These are phyloP conservation scores for Nematolebias whitei DNA, from an alignment of 2,113 vertebrate species.

Conservation along the genomic window DNA sequence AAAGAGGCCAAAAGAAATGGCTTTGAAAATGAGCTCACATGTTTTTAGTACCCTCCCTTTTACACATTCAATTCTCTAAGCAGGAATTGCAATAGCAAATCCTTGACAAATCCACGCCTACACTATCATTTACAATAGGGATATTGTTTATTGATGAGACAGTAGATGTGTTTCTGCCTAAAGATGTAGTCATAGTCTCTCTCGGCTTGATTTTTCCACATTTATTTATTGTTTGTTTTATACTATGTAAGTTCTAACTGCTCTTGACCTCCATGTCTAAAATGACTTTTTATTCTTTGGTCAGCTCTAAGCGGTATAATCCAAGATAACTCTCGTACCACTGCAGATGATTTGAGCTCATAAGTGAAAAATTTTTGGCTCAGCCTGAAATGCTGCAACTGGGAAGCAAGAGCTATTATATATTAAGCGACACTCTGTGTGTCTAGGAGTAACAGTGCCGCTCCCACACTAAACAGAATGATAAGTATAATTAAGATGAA, in stretches of 20 bases:
- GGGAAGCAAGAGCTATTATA: constrained; percentile 65
- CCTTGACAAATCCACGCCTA: constrained; percentile 61
- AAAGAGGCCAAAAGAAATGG: constrained; percentile 8
- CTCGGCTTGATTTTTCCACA: constrained; percentile 22
- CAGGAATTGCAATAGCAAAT: constrained; percentile 58
- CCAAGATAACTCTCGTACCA: constrained; percentile 22
- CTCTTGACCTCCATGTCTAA: constrained; percentile 20
- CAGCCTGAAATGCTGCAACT: constrained; percentile 64
- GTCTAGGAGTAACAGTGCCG: constrained; percentile 59
- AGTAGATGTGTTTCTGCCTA: constrained; percentile 48
- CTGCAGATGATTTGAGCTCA: constrained; percentile 34
- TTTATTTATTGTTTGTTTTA: constrained; percentile 38
- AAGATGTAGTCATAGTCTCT: constrained; percentile 23
- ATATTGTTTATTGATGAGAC: constrained; percentile 65
- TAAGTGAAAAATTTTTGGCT: constrained; percentile 38
- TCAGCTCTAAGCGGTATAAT: constrained; percentile 43
- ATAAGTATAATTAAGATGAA: constrained; percentile 71
- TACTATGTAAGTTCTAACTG: constrained; percentile 5
- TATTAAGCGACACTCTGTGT: constrained; percentile 68
- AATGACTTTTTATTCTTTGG: constrained; percentile 45
- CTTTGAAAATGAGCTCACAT: constrained; percentile 25
- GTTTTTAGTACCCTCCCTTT: constrained; percentile 28
- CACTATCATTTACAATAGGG: constrained; percentile 58
- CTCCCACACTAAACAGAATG: constrained; percentile 45
- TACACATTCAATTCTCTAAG: constrained; percentile 30